Evolutionary conservation across 2,113 vertebrate species (phyloP).

Genomic region (Pithys albifrons): DNA sequence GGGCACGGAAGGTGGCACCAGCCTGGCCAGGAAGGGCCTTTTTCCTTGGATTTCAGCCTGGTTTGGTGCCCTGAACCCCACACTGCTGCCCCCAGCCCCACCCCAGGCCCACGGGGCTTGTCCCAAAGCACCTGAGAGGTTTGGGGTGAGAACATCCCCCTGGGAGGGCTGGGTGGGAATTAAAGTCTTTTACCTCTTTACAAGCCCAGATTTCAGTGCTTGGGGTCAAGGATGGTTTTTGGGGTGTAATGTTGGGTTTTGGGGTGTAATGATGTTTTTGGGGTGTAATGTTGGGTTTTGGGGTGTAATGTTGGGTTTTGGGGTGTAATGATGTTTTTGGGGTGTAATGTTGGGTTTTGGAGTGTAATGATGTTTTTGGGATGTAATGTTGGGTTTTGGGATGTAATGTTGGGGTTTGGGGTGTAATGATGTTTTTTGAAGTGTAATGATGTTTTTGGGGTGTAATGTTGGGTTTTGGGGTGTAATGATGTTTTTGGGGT

Average conservation of each 20-base stretch:
- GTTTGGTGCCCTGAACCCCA: background rate
- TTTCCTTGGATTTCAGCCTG: background rate
- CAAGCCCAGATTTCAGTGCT: accelerated
- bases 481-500: background rate
- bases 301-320: background rate
- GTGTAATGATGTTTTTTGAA: too few species aligned
- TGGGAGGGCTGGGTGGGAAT: accelerated
- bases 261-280: too few species aligned
- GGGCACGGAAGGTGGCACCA: background rate
- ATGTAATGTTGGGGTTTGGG: background rate
- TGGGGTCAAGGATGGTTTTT: background rate
- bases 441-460: too few species aligned
- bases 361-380: too few species aligned
- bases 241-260: background rate
- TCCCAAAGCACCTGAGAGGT: accelerated
- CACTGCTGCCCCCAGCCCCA: accelerated
- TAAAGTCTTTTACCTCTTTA: accelerated
- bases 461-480: background rate
- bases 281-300: background rate
- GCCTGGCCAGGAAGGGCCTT: background rate
- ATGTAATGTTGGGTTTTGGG: background rate
- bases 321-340: too few species aligned
- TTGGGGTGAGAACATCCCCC: accelerated
- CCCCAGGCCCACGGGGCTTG: accelerated
- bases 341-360: too few species aligned